Conservation (phyloP, 2,888 invertebrate species). For the Lithodes maja region DNA sequence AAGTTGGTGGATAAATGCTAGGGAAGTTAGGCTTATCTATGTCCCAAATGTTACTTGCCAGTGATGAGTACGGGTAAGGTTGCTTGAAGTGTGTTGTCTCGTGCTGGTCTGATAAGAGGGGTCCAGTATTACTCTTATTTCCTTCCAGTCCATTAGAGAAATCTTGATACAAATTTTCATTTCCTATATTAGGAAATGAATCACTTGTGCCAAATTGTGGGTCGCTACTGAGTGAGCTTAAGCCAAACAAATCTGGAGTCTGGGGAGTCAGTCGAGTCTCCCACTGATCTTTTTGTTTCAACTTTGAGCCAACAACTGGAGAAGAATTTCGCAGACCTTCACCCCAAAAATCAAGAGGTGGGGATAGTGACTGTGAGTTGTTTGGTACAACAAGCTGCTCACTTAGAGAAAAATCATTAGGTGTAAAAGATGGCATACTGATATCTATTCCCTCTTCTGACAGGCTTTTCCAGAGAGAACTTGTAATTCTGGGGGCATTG, state of each 20-base stretch:
- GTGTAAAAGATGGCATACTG: not conserved
- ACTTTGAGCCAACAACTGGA: not conserved
- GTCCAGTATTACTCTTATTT: not conserved
- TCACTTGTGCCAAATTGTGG: conserved; percentile 12
- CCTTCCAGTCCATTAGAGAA: not conserved
- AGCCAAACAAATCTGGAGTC: not conserved
- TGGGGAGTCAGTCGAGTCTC: not conserved
- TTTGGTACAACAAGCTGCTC: not conserved
- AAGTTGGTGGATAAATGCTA: not conserved
- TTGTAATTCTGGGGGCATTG: conserved; percentile 27
- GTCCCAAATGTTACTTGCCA: conserved; percentile 2
- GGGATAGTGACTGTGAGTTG: not conserved
- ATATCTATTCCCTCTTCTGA: conserved; percentile 13
- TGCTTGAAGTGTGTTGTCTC: conserved; percentile 12
- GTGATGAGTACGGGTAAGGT: not conserved
- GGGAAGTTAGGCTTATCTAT: not conserved
- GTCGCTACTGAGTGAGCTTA: not conserved
- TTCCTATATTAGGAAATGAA: not conserved
- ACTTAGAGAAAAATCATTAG: not conserved
- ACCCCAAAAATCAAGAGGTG: not conserved
- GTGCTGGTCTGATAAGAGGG: not conserved
- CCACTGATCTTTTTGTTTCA: not conserved
- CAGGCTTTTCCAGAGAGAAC: conserved; percentile 35
- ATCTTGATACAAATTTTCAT: conserved; percentile 19
- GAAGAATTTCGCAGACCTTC: not conserved